A percentile compares a stretch with the other conserved stretches of the same genome.
Evolutionary conservation across 2,888 invertebrate genomes (phyloP).

Genomic region (Osmoderma eremita): DNA sequence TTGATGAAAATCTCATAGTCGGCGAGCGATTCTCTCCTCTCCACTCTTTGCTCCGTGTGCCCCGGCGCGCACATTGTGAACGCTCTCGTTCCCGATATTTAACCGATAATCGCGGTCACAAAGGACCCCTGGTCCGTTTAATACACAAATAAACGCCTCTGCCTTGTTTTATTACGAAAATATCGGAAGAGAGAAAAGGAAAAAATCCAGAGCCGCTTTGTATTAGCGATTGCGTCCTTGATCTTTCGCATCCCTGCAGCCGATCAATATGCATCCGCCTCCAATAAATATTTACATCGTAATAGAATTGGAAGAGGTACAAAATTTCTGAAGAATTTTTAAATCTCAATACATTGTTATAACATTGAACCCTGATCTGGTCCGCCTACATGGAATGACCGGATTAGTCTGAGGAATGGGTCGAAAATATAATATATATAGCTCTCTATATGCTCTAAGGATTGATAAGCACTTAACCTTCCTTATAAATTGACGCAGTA

Average conservation of each 20-base stretch:
- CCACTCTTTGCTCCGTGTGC: slow-evolving; percentile 23
- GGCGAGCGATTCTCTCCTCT: slow-evolving; percentile 36
- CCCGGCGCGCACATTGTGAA: slow-evolving; percentile 11
- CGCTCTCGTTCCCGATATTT: slow-evolving; percentile 36
- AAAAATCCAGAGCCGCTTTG: background rate
- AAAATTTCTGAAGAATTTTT: too few relatives aligned
- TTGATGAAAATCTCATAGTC: slow-evolving; percentile 65
- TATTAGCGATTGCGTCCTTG: slow-evolving; percentile 16
- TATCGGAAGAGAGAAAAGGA: slow-evolving; percentile 15
- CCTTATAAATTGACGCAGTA: too few relatives aligned
- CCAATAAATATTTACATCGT: background rate
- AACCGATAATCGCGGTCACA: slow-evolving; percentile 43
- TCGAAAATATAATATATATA: too few relatives aligned
- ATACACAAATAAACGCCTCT: slow-evolving; percentile 40
- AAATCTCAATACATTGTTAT: too few relatives aligned
- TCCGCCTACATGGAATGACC: too few relatives aligned
- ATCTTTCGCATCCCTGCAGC: background rate
- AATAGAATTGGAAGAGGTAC: too few relatives aligned
- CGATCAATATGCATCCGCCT: slow-evolving; percentile 11
- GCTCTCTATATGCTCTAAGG: too few relatives aligned
- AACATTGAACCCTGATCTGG: too few relatives aligned
- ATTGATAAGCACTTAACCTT: too few relatives aligned
- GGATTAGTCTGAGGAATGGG: too few relatives aligned
- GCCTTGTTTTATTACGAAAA: slow-evolving; percentile 38
- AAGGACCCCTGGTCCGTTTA: slow-evolving; percentile 35